Evolutionary conservation across 2,113 vertebrate species (phyloP).

Genomic region (Ancistrus triradiatus): DNA sequence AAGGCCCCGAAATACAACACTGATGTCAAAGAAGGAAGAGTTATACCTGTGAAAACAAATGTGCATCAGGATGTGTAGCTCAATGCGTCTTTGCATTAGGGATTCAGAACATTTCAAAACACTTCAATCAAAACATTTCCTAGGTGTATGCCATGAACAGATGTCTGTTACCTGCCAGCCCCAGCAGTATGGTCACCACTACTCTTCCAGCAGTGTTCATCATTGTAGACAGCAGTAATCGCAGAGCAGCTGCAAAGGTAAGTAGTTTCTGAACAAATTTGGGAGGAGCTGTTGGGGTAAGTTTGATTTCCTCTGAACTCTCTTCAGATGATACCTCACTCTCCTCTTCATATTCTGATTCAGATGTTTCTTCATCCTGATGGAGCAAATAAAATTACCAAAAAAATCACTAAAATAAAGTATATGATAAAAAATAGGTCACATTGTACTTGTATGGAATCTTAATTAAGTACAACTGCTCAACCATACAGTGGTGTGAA

Average conservation of each 20-base stretch:
- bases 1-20: constrained; percentile 72
- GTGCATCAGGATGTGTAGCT: background rate
- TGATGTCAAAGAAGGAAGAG: constrained; percentile 71
- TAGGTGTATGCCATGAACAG: too few relatives aligned
- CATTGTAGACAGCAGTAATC: constrained; percentile 60
- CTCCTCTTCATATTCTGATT: constrained; percentile 62
- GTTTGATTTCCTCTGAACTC: constrained; percentile 56
- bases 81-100: too few relatives aligned
- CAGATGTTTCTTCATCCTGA: constrained; percentile 60
- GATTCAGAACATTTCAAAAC: too few relatives aligned
- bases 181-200: constrained; percentile 70
- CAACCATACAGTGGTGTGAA: too few relatives aligned
- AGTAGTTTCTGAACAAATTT: constrained; percentile 68
- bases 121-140: too few relatives aligned
- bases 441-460: too few relatives aligned
- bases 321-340: constrained; percentile 58
- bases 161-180: constrained; percentile 68
- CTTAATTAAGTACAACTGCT: too few relatives aligned
- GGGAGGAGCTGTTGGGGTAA: constrained; percentile 43
- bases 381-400: background rate
- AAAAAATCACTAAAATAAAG: background rate
- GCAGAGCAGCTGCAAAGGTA: constrained; percentile 61
- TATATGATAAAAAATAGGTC: too few relatives aligned
- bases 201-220: constrained; percentile 69
- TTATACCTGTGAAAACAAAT: constrained; percentile 66